A percentile compares a stretch with the other conserved stretches of the same genome.
Evolutionary conservation across 2,797 vertebrate species (phyloP).

Genomic region (Hipposideros larvatus): DNA sequence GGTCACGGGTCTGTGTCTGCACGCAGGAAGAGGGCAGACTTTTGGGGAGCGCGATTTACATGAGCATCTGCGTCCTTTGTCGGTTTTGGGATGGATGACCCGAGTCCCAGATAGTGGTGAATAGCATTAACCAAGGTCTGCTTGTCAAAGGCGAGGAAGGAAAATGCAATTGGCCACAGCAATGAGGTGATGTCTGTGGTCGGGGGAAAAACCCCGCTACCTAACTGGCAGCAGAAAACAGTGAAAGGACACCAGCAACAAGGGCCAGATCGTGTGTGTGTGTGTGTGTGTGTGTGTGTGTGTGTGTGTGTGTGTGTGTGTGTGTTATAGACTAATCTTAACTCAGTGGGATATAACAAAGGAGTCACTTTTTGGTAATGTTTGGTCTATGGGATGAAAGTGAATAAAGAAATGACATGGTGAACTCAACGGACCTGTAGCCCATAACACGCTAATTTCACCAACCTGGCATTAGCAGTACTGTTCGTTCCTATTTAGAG

Average conservation of each 20-base stretch:
- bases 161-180: conserved; percentile 67
- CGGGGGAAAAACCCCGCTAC: not conserved
- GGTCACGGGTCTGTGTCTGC: not conserved
- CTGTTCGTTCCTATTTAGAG: not conserved
- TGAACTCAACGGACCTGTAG: not conserved
- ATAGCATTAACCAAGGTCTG: conserved; percentile 73
- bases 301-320: not conserved
- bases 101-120: conserved; percentile 61
- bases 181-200: conserved; percentile 67
- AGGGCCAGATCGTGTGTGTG: not conserved
- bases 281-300: not conserved
- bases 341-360: not conserved
- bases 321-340: not conserved
- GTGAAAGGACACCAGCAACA: not conserved
- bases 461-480: not conserved
- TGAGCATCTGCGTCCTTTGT: conserved; percentile 75
- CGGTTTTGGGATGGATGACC: conserved; percentile 68
- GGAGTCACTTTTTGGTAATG: not conserved
- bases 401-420: not conserved
- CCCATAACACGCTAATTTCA: not conserved
- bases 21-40: not conserved
- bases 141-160: conserved; percentile 63
- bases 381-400: not conserved
- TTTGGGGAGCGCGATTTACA: conserved; percentile 34
- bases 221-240: conserved; percentile 33